Evolutionary conservation across 1,140 invertebrate genomes (phyloP).

Genomic region (Linepithema humile): DNA sequence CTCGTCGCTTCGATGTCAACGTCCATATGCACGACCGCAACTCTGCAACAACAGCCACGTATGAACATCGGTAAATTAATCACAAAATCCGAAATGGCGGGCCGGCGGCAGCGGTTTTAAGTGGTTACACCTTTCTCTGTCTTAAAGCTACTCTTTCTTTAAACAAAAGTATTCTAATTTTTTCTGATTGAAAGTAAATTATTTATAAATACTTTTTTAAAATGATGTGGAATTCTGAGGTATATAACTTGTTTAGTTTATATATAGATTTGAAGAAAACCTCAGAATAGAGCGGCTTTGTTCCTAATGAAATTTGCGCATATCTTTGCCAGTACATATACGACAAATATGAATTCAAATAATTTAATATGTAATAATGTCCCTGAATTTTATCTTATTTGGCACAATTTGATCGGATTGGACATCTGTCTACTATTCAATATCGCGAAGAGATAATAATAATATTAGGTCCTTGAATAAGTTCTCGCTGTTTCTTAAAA

Average conservation of each 20-base stretch:
- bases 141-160: not conserved
- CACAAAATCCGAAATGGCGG: not conserved
- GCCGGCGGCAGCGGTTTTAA: not conserved
- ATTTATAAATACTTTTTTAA: not conserved
- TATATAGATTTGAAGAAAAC: not conserved
- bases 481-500: too few relatives aligned
- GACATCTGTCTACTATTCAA: constrained; percentile 13
- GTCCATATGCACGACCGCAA: constrained; percentile 3
- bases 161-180: not conserved
- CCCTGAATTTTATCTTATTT: not conserved
- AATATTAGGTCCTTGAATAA: too few relatives aligned
- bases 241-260: not conserved
- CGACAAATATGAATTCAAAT: too few relatives aligned
- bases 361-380: constrained; percentile 5
- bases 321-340: too few relatives aligned
- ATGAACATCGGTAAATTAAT: not conserved
- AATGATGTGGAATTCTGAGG: not conserved
- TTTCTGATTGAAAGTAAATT: not conserved
- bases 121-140: too few relatives aligned
- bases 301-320: not conserved
- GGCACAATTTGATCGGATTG: not conserved
- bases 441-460: constrained; percentile 10
- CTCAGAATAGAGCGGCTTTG: not conserved
- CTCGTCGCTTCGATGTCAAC: constrained; percentile 23
- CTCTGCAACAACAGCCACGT: constrained; percentile 32